phyloP scores from a whole-genome alignment of 2,113 vertebrate species.

The Forbesichthys agassizii region DNA sequence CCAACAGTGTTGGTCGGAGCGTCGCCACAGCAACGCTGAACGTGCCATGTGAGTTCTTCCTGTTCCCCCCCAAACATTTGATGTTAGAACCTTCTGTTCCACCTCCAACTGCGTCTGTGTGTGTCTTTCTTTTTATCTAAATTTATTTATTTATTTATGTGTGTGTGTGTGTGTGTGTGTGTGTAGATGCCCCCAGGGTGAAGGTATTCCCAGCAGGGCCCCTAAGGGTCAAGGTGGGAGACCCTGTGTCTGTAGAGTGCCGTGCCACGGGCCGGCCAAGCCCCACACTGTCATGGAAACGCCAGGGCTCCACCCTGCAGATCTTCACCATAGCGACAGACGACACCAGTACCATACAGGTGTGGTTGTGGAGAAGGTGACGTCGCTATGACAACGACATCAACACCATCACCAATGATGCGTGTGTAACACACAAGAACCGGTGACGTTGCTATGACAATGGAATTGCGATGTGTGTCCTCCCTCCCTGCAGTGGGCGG shows the following conservation, averaged over 20 bases:
- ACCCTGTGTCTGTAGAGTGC: conserved; percentile 83
- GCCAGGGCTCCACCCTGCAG: conserved; percentile 74
- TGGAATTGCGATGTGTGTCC: background rate
- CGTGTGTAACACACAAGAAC: background rate
- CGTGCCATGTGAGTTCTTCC: conserved; percentile 47
- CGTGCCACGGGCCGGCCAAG: conserved; percentile 82
- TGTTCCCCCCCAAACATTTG: too few relatives aligned
- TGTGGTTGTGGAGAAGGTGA: conserved; percentile 5
- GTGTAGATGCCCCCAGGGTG: conserved; percentile 82
- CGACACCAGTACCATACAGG: conserved; percentile 70
- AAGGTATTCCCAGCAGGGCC: conserved; percentile 82
- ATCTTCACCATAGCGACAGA: conserved; percentile 70
- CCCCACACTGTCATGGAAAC: conserved; percentile 84
- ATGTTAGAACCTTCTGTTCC: too few relatives aligned
- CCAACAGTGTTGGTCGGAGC: conserved; percentile 76
- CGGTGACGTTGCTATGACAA: too few relatives aligned
- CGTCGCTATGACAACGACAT: background rate
- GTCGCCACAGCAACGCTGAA: conserved; percentile 77
- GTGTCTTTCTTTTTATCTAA: background rate
- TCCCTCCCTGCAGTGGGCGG: conserved; percentile 74
- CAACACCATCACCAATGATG: background rate
- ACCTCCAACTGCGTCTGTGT: background rate
- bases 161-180: too few relatives aligned
- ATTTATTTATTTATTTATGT: too few relatives aligned
- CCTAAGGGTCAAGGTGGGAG: conserved; percentile 79